Evolutionary conservation across 2,888 invertebrate species (phyloP).

Genomic region (Orthosia cruda): DNA sequence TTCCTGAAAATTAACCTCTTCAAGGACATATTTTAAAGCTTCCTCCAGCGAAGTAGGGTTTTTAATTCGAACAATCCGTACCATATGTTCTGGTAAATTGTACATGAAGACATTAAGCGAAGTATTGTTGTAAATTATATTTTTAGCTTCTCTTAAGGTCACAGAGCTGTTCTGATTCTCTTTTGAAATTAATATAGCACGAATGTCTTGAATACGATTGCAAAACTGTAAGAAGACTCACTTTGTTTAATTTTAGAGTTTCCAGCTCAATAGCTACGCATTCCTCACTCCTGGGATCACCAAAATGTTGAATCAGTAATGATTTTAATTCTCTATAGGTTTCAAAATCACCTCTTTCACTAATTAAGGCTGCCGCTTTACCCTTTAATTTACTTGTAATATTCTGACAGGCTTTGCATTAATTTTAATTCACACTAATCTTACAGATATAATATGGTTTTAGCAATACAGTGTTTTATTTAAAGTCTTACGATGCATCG

Average conservation of each 20-base stretch:
- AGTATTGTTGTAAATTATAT: too few relatives aligned
- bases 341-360: constrained; percentile 1
- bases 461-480: too few relatives aligned
- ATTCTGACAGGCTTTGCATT: too few relatives aligned
- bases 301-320: constrained; percentile 5
- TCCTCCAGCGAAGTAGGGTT: background rate
- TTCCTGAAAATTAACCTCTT: constrained; percentile 4
- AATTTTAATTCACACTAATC: too few relatives aligned
- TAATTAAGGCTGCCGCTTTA: background rate
- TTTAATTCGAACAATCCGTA: background rate
- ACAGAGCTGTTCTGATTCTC: background rate
- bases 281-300: background rate
- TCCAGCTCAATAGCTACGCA: background rate
- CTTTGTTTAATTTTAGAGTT: background rate
- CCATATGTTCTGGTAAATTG: too few relatives aligned
- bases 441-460: too few relatives aligned
- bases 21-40: background rate
- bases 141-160: background rate
- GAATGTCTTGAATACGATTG: too few relatives aligned
- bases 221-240: too few relatives aligned
- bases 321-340: background rate
- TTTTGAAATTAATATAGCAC: background rate
- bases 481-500: too few relatives aligned
- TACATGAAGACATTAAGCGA: too few relatives aligned
- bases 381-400: constrained; percentile 4